Conservation (phyloP, 2,113 vertebrate species). For the Gavia stellata region DNA sequence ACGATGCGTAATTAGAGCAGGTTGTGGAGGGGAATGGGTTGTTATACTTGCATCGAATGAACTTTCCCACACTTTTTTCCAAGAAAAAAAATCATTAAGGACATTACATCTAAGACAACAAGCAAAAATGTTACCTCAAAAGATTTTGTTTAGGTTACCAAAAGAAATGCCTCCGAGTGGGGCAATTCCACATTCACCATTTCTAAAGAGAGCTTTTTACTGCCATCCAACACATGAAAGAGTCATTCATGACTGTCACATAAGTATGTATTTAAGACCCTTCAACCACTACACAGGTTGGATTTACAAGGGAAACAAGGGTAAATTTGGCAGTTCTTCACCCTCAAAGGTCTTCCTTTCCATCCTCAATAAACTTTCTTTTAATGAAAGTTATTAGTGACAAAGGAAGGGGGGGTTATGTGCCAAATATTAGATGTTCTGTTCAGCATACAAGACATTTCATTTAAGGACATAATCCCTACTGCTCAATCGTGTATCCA, state of each 20-base stretch:
- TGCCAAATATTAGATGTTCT: not conserved
- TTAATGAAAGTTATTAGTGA: not conserved
- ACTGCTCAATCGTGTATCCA: not conserved
- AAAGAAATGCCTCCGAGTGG: not conserved
- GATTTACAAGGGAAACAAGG: not conserved
- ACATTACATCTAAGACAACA: not conserved
- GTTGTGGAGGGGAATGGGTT: not conserved
- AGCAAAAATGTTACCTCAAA: not conserved
- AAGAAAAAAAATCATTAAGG: not conserved
- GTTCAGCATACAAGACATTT: not conserved
- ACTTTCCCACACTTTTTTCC: not conserved
- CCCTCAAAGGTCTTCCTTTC: not conserved
- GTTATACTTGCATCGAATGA: not conserved
- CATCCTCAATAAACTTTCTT: not conserved
- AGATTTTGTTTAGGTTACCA: not conserved
- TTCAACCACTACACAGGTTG: not conserved
- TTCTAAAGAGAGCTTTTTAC: not conserved
- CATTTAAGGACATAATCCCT: not conserved
- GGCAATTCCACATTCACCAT: not conserved
- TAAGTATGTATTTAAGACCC: not conserved
- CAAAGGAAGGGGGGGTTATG: not conserved
- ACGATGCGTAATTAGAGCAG: not conserved
- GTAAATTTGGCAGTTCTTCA: not conserved
- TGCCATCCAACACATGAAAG: not conserved
- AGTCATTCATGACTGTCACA: not conserved